Conservation (phyloP, 2,888 invertebrate genomes). For the Pantelozetes paolii region DNA sequence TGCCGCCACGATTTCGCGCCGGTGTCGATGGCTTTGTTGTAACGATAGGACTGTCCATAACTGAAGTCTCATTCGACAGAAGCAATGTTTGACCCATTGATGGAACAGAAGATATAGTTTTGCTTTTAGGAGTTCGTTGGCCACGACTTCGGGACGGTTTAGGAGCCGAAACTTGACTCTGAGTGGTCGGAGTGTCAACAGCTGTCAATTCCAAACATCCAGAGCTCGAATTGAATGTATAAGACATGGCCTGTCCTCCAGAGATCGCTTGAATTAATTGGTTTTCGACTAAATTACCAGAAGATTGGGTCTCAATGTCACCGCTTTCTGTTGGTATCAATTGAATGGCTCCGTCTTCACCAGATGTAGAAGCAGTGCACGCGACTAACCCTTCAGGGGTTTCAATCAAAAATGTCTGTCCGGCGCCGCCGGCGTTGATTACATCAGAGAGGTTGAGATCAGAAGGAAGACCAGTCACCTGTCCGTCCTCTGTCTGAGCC, state of each 20-base stretch:
- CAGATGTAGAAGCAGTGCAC: constrained; percentile 30
- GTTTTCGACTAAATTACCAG: not conserved
- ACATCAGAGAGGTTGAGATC: constrained; percentile 39
- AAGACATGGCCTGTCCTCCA: constrained; percentile 31
- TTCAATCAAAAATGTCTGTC: constrained; percentile 40
- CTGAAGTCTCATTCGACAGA: not conserved
- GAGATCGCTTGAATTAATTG: constrained; percentile 13
- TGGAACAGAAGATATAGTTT: not conserved
- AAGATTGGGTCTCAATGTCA: constrained; percentile 10
- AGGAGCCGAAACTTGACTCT: not conserved
- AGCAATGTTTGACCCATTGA: constrained; percentile 28
- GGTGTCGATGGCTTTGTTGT: not conserved
- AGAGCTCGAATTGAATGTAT: constrained; percentile 34
- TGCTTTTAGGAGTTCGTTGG: not conserved
- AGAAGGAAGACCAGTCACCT: constrained; percentile 31
- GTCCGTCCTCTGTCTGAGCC: constrained; percentile 37
- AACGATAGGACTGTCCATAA: not conserved
- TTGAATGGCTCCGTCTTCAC: constrained; percentile 39
- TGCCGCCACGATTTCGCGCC: constrained; percentile 1
- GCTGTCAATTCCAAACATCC: constrained; percentile 35
- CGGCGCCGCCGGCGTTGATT: constrained; percentile 34
- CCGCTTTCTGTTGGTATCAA: constrained; percentile 12
- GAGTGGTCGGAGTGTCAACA: constrained; percentile 14
- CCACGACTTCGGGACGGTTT: not conserved
- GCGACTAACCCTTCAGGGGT: constrained; percentile 40